These are phyloP conservation scores for Centropristis striata DNA, from an alignment of 2,113 vertebrate species.

Conservation along the genomic window DNA sequence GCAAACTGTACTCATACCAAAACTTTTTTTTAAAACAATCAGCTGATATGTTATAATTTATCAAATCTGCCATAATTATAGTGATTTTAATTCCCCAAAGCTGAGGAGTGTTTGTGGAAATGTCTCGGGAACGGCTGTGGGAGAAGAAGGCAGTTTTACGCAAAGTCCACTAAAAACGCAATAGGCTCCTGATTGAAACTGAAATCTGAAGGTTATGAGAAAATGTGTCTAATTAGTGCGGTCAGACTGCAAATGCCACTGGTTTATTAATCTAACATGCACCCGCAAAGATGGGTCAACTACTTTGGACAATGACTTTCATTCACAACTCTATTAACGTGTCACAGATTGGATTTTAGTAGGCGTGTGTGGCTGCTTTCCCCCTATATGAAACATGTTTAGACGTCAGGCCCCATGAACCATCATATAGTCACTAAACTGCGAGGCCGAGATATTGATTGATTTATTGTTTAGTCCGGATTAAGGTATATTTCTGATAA, in stretches of 20 bases:
- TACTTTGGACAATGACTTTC: slow-evolving; percentile 67
- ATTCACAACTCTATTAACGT: slow-evolving; percentile 68
- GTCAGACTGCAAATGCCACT: slow-evolving; percentile 18
- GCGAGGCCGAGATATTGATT: slow-evolving; percentile 50
- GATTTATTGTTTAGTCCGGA: slow-evolving; percentile 33
- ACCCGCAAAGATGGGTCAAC: slow-evolving; percentile 38
- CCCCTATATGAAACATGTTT: slow-evolving; percentile 40
- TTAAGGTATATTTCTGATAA: slow-evolving; percentile 41
- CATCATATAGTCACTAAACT: slow-evolving; percentile 35
- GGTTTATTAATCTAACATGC: slow-evolving; percentile 36
- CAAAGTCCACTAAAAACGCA: slow-evolving; percentile 38
- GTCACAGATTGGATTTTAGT: slow-evolving; percentile 54
- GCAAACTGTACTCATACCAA: background rate
- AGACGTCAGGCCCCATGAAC: slow-evolving; percentile 44
- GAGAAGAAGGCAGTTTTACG: slow-evolving; percentile 19
- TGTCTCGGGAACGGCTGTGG: slow-evolving; percentile 12
- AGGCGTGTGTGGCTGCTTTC: slow-evolving; percentile 64
- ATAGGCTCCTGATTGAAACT: slow-evolving; percentile 26
- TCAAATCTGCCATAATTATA: too few species aligned
- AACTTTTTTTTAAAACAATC: slow-evolving; percentile 5
- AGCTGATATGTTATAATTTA: background rate
- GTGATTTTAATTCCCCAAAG: slow-evolving; percentile 5
- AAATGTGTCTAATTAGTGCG: slow-evolving; percentile 28
- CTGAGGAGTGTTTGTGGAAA: slow-evolving; percentile 39
- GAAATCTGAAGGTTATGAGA: slow-evolving; percentile 3